These are phyloP conservation scores for Lepus timidus DNA, from an alignment of 2,113 vertebrate species.

Conservation along the genomic window DNA sequence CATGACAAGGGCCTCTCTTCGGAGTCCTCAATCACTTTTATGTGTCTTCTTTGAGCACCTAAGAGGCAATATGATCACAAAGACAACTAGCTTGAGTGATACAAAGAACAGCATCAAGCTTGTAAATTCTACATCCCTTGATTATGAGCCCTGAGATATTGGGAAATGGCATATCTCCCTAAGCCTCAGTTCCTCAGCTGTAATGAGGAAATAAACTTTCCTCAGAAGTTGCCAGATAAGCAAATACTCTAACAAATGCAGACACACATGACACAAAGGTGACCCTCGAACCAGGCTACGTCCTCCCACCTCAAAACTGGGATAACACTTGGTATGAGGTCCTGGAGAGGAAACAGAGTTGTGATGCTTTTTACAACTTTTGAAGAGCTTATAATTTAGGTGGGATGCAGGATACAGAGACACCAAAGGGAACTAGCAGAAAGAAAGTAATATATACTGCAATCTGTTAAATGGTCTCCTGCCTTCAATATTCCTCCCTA, in stretches of 20 bases:
- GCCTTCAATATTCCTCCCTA: not conserved
- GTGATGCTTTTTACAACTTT: not conserved
- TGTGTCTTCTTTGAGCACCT: not conserved
- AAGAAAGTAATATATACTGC: not conserved
- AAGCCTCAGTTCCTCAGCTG: not conserved
- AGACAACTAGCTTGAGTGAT: not conserved
- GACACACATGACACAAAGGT: not conserved
- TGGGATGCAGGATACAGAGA: not conserved
- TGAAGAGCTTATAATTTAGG: not conserved
- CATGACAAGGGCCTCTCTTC: conserved; percentile 4
- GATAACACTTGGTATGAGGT: not conserved
- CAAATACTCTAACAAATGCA: not conserved
- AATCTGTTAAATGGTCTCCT: not conserved
- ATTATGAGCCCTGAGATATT: not conserved
- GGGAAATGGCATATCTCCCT: not conserved
- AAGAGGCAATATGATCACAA: not conserved
- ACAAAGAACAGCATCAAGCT: not conserved
- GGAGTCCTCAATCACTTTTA: not conserved
- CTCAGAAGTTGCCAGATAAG: not conserved
- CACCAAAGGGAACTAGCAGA: not conserved
- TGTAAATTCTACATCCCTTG: not conserved
- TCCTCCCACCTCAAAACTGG: not conserved
- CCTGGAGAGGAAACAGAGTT: not conserved
- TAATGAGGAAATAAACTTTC: not conserved
- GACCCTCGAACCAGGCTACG: not conserved